Percentiles rank a stretch among this genome's conserved stretches.
phyloP scores from a whole-genome alignment of 2,888 invertebrate species.

The Pollenia labialis region DNA sequence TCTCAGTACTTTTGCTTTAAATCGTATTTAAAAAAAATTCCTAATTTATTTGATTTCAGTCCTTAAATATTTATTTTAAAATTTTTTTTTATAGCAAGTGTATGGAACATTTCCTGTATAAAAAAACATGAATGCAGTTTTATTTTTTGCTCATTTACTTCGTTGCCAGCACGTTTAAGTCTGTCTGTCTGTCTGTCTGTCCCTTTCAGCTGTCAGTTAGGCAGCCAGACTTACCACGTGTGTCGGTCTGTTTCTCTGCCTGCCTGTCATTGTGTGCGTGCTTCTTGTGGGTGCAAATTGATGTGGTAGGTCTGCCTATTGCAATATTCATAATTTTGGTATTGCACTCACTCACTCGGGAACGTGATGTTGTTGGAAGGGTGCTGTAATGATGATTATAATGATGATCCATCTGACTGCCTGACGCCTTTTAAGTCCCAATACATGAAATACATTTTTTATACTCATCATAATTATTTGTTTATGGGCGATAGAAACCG shows the following conservation, averaged over 20 bases:
- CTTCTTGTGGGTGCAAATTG: conserved; percentile 10
- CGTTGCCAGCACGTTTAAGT: neutral
- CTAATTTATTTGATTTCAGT: neutral
- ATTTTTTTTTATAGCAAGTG: conserved; percentile 20
- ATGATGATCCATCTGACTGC: conserved; percentile 31
- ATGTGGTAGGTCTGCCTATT: conserved; percentile 30
- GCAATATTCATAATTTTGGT: conserved; percentile 39
- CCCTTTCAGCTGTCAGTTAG: neutral
- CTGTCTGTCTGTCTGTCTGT: neutral
- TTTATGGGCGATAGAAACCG: conserved; percentile 22
- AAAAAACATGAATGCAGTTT: conserved; percentile 42
- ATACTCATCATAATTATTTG: conserved; percentile 37
- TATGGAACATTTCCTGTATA: conserved; percentile 53
- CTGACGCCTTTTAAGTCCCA: conserved; percentile 42
- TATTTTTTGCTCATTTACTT: conserved; percentile 41
- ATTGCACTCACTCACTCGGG: neutral
- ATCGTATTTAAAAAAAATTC: no score
- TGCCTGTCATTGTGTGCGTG: neutral
- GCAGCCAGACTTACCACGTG: conserved; percentile 25
- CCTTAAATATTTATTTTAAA: neutral
- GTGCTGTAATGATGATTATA: neutral
- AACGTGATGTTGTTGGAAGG: neutral
- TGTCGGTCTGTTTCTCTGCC: neutral
- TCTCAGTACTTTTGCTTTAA: no score
- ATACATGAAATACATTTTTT: neutral